Evolutionary conservation across 2,888 invertebrate species (phyloP).

Genomic region (Lamellibrachia satsuma): DNA sequence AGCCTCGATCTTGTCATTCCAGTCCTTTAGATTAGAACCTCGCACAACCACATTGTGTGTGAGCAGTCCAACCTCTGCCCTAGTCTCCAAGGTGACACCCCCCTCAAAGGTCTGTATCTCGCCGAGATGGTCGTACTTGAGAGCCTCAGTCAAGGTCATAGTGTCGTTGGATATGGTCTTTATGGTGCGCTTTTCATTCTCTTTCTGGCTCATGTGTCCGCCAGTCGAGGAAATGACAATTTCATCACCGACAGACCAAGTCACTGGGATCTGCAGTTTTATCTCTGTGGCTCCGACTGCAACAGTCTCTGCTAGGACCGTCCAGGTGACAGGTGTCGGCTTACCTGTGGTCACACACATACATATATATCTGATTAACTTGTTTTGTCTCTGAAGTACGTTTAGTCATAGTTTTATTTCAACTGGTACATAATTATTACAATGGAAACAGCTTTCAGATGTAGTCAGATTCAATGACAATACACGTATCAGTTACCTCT

Average conservation of each 20-base stretch:
- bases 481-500: background rate
- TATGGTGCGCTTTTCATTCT: slow-evolving; percentile 56
- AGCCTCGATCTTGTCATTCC: slow-evolving; percentile 54
- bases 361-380: background rate
- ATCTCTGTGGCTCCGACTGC: slow-evolving; percentile 47
- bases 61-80: slow-evolving; percentile 62
- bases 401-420: background rate
- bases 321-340: slow-evolving; percentile 53
- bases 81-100: slow-evolving; percentile 44
- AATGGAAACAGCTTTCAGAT: background rate
- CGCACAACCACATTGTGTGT: slow-evolving; percentile 58
- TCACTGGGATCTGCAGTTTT: slow-evolving; percentile 45
- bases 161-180: slow-evolving; percentile 47
- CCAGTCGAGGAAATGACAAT: slow-evolving; percentile 62
- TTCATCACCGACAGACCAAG: slow-evolving; percentile 57
- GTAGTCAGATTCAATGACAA: background rate
- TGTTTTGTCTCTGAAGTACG: background rate
- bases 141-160: slow-evolving; percentile 46
- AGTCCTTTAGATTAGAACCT: slow-evolving; percentile 53
- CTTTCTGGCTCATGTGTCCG: slow-evolving; percentile 50
- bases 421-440: background rate
- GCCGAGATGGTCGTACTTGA: slow-evolving; percentile 51
- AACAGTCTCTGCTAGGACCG: slow-evolving; percentile 49
- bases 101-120: slow-evolving; percentile 52
- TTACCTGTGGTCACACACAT: slow-evolving; percentile 44